Evolutionary conservation across 2,113 vertebrate genomes (phyloP), one percentile per base, ranked within the genome.

Genomic region (Mustelus asterias): DNA sequence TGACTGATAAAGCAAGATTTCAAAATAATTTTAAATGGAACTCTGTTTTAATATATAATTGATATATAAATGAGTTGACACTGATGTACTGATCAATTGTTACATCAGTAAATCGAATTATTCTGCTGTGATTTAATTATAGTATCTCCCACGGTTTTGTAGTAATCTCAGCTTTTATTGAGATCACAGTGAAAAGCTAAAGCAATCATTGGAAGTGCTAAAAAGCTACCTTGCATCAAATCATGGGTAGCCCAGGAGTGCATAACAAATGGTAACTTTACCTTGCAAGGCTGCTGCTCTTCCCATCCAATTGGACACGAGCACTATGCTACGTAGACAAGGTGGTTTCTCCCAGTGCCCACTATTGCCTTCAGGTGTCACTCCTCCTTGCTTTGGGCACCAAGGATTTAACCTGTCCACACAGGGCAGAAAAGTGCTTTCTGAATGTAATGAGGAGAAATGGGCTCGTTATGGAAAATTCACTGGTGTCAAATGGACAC

Each of bases 201-300:
- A 92, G 29, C 88, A 63, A 63, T 63, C 58, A 90, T 90, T 90
- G 58, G 88, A 88, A 90, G 11, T 63, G 24, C 29, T n/a, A 92
- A 92, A 92, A 92, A 92, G 88, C 9, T 16, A 92, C n/a, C 88
- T 8, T 92, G 1, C 88, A 90, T 90, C 33, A 63, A 60, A 60
- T 90, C n/a, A 18, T 92, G 58, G 48, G 13, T 63, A 60, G 29
- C 58, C 88, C 48, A 29, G 48, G 86, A 89, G 26, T 88, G 48
- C 86, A 22, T 26, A 89, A 58, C 26, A 54, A 89, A 89, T 89
- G 86, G 44, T 89, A 89, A 24, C 22, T 89, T 89, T 89, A 89
- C 24, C 48, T 14, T 54, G 48, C 86, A 33, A 33, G 29, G 13
- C 58, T 60, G 58, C 6, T 63, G 13, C 14, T 16, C 13, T 33